phyloP scores from a whole-genome alignment of 1,140 invertebrate species.

The Meloidogyne exigua region DNA sequence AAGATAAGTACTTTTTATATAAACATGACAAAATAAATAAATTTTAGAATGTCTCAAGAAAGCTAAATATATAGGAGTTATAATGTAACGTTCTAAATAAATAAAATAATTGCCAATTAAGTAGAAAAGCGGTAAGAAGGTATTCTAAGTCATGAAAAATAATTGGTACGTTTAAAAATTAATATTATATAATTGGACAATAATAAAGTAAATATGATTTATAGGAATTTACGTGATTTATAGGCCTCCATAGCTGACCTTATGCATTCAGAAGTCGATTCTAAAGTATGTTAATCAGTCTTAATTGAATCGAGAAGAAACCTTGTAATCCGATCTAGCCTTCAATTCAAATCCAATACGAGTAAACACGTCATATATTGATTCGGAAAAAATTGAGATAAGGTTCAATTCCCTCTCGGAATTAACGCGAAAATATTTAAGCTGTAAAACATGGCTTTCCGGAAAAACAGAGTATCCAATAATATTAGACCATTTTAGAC shows the following conservation, averaged over 20 bases:
- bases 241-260: neutral
- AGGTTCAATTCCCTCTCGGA: slow-evolving; percentile 6
- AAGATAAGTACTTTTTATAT: neutral
- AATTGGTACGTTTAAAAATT: neutral
- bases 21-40: neutral
- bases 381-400: slow-evolving; percentile 44
- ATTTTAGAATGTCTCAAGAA: neutral
- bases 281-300: too few species aligned
- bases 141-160: neutral
- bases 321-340: neutral
- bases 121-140: neutral
- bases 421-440: slow-evolving; percentile 24
- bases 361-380: slow-evolving; percentile 47
- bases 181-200: neutral
- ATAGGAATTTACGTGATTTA: neutral
- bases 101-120: neutral
- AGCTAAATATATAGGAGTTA: neutral
- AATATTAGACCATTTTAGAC: slow-evolving; percentile 32
- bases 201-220: neutral
- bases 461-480: slow-evolving; percentile 30
- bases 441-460: slow-evolving; percentile 34
- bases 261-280: too few species aligned
- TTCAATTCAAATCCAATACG: slow-evolving; percentile 33
- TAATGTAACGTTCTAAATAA: neutral
- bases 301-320: neutral